Conservation (phyloP, 2,888 invertebrate species). For the Vannuccia rotundouncinata region DNA sequence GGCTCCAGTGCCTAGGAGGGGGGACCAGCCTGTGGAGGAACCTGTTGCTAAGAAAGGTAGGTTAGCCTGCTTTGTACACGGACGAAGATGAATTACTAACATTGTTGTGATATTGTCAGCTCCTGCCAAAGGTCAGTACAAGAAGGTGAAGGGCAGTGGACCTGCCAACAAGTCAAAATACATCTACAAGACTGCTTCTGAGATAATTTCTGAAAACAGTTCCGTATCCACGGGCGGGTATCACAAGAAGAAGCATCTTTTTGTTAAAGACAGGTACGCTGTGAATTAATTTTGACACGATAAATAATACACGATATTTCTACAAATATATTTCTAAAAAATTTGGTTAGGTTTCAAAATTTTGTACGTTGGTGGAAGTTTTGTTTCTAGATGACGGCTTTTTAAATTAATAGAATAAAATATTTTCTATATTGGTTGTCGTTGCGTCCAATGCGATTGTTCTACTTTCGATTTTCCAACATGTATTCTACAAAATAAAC, state of each 20-base stretch:
- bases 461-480: too few relatives aligned
- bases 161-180: constrained; percentile 49
- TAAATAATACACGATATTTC: too few relatives aligned
- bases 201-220: constrained; percentile 50
- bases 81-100: too few relatives aligned
- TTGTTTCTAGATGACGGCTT: too few relatives aligned
- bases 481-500: too few relatives aligned
- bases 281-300: too few relatives aligned
- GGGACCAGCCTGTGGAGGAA: constrained; percentile 28
- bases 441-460: too few relatives aligned
- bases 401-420: too few relatives aligned
- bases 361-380: too few relatives aligned
- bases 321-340: too few relatives aligned
- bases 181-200: constrained; percentile 58
- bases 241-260: constrained; percentile 13
- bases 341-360: too few relatives aligned
- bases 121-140: background rate
- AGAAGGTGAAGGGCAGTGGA: background rate
- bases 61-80: background rate
- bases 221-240: background rate
- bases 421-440: too few relatives aligned
- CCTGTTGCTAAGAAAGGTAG: background rate
- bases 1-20: constrained; percentile 35
- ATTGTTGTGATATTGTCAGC: background rate
- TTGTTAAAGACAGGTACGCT: background rate